Evolutionary conservation across 2,113 vertebrate species (phyloP), one percentile per base, ranked within the genome.

Genomic region (Procavia capensis): DNA sequence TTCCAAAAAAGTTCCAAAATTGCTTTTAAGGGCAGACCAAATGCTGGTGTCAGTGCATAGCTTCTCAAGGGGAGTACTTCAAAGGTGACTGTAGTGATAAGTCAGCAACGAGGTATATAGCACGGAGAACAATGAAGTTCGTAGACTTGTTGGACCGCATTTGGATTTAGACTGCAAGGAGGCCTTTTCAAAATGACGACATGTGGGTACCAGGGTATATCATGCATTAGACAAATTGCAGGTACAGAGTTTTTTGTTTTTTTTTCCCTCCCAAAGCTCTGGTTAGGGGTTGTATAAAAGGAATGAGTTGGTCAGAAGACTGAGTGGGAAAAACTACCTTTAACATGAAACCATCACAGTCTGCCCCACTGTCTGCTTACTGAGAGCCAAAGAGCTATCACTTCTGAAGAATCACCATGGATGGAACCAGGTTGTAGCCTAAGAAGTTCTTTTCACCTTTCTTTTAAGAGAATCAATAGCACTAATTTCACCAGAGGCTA

Each of bases 271-370:
- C 20, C 17, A 41, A 79, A 72, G 14, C 41, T 79, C n/a, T 81
- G 57, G 64, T 57, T 86, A 76, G n/a, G 54, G 82, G 11, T n/a
- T 92, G 45, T 20, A 92, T 47, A 64, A 81, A 72, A 74, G 17
- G 0, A 1, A 17, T 59, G 45, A 11, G 59, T 13, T 36, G 9
- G 9, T 10, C 22, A 16, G 50, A 88, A 50, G 24, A 39, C 31
- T 16, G 59, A 10, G 7, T 9, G 31, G 74, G 29, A n/a, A 63
- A 41, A 68, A 34, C 36, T 4, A 17, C 36, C 27, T 95, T 36
- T 43, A 25, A 31, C 24, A 2, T 8, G 25, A 72, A 86, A 6
- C 16, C 39, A 34, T 68, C 68, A 41, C 41, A 29, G 34, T 0
- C 17, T 3, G 43, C 63, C 3, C 2, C 11, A 39, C 9, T 19